Base-by-base conservation (phyloP, 2,797 vertebrate genomes). In the Loris lydekkerianus region DNA sequence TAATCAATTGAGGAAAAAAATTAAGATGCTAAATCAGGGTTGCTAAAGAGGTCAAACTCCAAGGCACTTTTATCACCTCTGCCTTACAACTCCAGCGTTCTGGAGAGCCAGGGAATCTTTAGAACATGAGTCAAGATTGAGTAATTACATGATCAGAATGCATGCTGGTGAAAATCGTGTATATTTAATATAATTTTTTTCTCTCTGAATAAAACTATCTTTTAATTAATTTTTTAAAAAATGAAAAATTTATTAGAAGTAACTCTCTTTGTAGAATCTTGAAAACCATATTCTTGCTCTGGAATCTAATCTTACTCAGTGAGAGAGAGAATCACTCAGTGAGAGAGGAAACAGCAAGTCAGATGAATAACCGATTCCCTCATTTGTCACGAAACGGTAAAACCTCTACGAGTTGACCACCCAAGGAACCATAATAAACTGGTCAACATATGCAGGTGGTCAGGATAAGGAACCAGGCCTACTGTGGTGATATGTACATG, bases 151-250 rank as follows among this genome's bases (percentile, higher is more conserved):
- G 58, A 89, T 77, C 53, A 70, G 81, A 82, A 73, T n/a, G 10
- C 46, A n/a, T 23, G 7, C 21, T 87, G 60, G 23, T 85, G 75
- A 83, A 76, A 81, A 73, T 31, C n/a, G 29, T 69, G 3, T 63
- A 21, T 53, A 31, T 90, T 72, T 29, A 49, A 76, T 72, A 21
- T 49, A 86, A 37, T 89, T 84, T 34, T 84, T 80, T 87, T 89
- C 46, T 89, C 76, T 92, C 40, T 82, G 46, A 91, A 90, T 81
- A 91, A 89, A 97, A 69, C 11, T 67, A 15, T 82, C 34, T 87
- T 96, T 92, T 90, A 91, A 87, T 96, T 91, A 96, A 53, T 34
- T 34, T 34, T 34, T 77, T 77, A 69, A 82, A 86, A 34, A 93
- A 76, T 75, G 21, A 86, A 93, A 89, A 69, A 14, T 90, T 81